Evolutionary conservation across 2,888 invertebrate genomes (phyloP).

Genomic region (Cataglyphis altisquamis): DNA sequence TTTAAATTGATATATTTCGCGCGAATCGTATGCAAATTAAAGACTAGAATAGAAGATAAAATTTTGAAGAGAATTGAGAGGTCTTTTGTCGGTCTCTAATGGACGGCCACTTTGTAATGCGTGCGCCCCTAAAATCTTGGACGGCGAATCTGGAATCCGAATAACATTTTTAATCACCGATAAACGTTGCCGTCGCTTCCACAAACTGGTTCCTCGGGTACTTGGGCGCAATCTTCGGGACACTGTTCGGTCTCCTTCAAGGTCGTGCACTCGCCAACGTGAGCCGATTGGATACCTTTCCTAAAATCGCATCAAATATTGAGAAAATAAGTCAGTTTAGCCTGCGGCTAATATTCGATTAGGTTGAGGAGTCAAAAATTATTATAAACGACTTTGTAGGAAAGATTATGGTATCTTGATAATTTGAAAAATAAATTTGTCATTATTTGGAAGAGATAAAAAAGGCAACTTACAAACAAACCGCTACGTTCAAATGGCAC

Average conservation of each 20-base stretch:
- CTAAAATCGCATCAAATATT: slow-evolving; percentile 85
- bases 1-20: slow-evolving; percentile 5
- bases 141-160: slow-evolving; percentile 66
- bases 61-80: neutral
- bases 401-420: neutral
- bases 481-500: slow-evolving; percentile 93
- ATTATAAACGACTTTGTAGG: neutral
- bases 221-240: slow-evolving; percentile 88
- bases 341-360: neutral
- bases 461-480: slow-evolving; percentile 91
- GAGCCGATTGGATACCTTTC: slow-evolving; percentile 94
- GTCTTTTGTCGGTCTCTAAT: slow-evolving; percentile 9
- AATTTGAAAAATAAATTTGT: neutral
- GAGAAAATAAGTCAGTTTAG: neutral
- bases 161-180: slow-evolving; percentile 87
- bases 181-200: slow-evolving; percentile 97
- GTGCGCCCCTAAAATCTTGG: slow-evolving; percentile 58
- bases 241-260: slow-evolving; percentile 90
- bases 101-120: slow-evolving; percentile 32
- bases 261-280: slow-evolving; percentile 94
- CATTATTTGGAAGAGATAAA: neutral
- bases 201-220: slow-evolving; percentile 92
- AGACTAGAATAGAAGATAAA: neutral
- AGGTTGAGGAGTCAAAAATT: neutral
- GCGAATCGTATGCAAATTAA: neutral